Evolutionary conservation across 2,888 invertebrate species (phyloP), one percentile per base, ranked within the genome.

Genomic region (Polymixis lichenea): DNA sequence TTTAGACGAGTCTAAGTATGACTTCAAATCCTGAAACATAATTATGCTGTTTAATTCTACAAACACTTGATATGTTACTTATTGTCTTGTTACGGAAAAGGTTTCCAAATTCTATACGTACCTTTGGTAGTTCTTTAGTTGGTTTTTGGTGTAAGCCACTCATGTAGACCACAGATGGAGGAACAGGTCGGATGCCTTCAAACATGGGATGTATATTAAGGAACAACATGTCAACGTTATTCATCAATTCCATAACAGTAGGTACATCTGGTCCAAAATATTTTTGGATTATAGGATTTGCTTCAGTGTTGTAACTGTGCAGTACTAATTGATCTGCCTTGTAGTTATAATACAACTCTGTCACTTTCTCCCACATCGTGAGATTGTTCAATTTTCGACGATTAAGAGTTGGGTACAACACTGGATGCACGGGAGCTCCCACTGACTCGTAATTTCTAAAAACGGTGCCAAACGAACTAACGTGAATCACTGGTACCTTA

Each of bases 1-100:
- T 73, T 88, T 89, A 2, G 94, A 93, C 0, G 90, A 88, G 71
- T 94, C 92, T 15, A n/a, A n/a, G n/a, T n/a, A n/a, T n/a, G 77
- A 25, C 65, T 92, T 89, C 0, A 94, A 83, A 53, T 94, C 92
- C 94, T 94, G 77, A 72, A 88, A 90, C 69, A 19, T 2, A 13
- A 32, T 46, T 46, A 13, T 55, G 17, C 5, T 28, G 17, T 1
- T 25, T 19, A 2, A 46, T 3, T 6, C 22, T 22, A 43, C 17
- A 13, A n/a, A n/a, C 8, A 19, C 13, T 51, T 43, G 13, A 51
- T 17, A 46, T 6, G 28, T 53, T 17, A 43, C 22, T 19, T 49
- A 19, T 19, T 51, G n/a, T 46, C 11, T 46, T 11, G 6, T 53
- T 32, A 15, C 0, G 5, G 8, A 25, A 4, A n/a, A 43, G 0